These are phyloP conservation scores for Aphidoletes aphidimyza DNA, from an alignment of 2,888 invertebrate species.

Conservation along the genomic window DNA sequence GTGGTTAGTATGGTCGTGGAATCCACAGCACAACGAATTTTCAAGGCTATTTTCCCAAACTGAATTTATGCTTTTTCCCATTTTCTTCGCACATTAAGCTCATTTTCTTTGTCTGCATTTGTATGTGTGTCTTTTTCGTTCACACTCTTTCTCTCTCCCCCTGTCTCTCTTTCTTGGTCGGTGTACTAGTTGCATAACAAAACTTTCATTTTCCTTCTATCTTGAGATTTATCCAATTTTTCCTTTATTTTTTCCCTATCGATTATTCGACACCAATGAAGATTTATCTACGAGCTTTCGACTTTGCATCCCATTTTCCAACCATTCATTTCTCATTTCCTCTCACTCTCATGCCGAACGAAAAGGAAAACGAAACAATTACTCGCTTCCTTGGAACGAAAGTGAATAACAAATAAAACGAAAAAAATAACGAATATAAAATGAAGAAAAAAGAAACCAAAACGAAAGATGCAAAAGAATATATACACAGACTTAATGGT, in stretches of 20 bases:
- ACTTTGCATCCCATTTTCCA: slow-evolving; percentile 26
- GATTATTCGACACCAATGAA: slow-evolving; percentile 34
- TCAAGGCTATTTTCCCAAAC: not conserved
- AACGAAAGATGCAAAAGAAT: no score
- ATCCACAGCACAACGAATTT: not conserved
- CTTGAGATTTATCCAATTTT: slow-evolving; percentile 44
- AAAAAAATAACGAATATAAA: not conserved
- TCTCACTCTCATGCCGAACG: not conserved
- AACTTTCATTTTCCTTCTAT: slow-evolving; percentile 45
- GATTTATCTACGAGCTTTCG: slow-evolving; percentile 26
- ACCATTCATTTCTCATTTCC: slow-evolving; percentile 28
- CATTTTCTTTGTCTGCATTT: no score
- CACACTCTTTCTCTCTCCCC: no score
- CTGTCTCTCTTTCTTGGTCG: no score
- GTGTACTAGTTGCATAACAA: not conserved
- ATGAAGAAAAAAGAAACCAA: not conserved
- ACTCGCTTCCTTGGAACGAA: slow-evolving; percentile 20
- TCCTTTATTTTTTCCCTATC: not conserved
- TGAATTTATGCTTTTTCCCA: no score
- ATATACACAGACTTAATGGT: not conserved
- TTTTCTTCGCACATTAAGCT: not conserved
- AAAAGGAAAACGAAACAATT: slow-evolving; percentile 17
- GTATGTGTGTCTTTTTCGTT: no score
- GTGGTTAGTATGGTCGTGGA: no score
- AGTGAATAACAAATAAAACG: not conserved